These are phyloP conservation scores for Synergus laeviventris DNA, from an alignment of 2,888 invertebrate species.

Conservation along the genomic window DNA sequence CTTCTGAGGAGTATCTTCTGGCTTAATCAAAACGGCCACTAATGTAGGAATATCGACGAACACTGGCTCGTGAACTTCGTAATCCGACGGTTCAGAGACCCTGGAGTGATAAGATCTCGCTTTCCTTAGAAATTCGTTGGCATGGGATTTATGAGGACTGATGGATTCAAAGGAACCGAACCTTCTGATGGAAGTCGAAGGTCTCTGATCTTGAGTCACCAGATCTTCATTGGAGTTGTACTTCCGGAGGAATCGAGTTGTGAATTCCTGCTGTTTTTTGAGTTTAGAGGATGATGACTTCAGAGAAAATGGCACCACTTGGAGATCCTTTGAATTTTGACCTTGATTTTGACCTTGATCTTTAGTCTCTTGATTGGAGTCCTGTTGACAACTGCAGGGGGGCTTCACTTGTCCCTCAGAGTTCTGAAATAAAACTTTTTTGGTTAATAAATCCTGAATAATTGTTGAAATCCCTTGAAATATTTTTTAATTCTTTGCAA, in stretches of 20 bases:
- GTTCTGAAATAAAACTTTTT: constrained; percentile 52
- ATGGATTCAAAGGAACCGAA: constrained; percentile 60
- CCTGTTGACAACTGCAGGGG: constrained; percentile 56
- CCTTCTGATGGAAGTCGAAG: constrained; percentile 46
- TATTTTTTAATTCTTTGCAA: no score
- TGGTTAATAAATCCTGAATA: neutral
- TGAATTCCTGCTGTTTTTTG: constrained; percentile 37
- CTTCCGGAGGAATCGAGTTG: constrained; percentile 24
- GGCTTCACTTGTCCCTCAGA: constrained; percentile 48
- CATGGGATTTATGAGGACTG: constrained; percentile 30
- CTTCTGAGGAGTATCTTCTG: constrained; percentile 59
- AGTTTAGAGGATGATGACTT: neutral
- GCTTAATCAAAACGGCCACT: constrained; percentile 69
- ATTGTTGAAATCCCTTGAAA: no score
- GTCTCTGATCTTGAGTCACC: constrained; percentile 39
- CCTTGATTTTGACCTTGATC: neutral
- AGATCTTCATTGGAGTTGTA: constrained; percentile 49
- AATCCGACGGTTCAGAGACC: constrained; percentile 60
- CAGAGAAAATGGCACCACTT: constrained; percentile 19
- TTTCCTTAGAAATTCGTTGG: neutral
- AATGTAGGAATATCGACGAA: constrained; percentile 70
- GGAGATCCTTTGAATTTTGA: neutral
- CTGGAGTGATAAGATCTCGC: constrained; percentile 57
- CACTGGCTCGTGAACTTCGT: constrained; percentile 61
- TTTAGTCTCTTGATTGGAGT: constrained; percentile 42